Evolutionary conservation across 1,140 invertebrate species (phyloP).

Genomic region (Drosophila nigrodunni): DNA sequence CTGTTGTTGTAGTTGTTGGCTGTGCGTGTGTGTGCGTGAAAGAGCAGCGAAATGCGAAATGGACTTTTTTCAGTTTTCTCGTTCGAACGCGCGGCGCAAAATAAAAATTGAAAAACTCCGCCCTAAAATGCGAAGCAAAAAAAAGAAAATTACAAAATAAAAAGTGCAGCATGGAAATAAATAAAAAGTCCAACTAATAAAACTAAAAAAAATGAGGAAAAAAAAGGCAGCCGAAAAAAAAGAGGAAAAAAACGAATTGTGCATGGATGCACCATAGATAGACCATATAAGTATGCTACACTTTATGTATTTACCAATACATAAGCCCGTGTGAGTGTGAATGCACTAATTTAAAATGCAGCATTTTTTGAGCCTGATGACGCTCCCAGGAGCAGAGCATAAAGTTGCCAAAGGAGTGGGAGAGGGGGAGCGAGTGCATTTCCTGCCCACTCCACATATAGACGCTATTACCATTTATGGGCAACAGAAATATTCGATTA

Average conservation of each 20-base stretch:
- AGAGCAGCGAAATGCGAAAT: slow-evolving; percentile 27
- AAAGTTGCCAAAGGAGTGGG: no score
- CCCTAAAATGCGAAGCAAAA: slow-evolving; percentile 67
- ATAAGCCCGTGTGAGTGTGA: slow-evolving; percentile 17
- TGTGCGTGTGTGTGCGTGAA: slow-evolving; percentile 35
- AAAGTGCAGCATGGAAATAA: slow-evolving; percentile 38
- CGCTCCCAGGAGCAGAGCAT: no score
- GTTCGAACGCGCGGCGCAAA: slow-evolving; percentile 58
- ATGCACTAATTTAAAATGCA: slow-evolving; percentile 82
- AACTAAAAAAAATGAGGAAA: slow-evolving; percentile 71
- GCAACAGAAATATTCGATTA: slow-evolving; percentile 80
- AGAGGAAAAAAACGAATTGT: slow-evolving; percentile 31
- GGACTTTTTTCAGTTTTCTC: slow-evolving; percentile 52
- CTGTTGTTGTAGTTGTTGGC: slow-evolving; percentile 39
- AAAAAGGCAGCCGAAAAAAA: slow-evolving; percentile 59
- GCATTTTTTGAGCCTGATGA: slow-evolving; percentile 16
- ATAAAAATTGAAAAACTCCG: slow-evolving; percentile 84
- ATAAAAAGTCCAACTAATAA: slow-evolving; percentile 82
- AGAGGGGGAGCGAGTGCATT: no score
- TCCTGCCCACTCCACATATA: not conserved
- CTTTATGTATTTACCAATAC: not conserved
- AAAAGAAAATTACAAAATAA: slow-evolving; percentile 8
- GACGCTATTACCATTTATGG: slow-evolving; percentile 75
- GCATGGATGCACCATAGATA: slow-evolving; percentile 24
- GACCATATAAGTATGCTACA: slow-evolving; percentile 2